Conservation (phyloP, 1,140 invertebrate species). For the Saxidomus purpurata region DNA sequence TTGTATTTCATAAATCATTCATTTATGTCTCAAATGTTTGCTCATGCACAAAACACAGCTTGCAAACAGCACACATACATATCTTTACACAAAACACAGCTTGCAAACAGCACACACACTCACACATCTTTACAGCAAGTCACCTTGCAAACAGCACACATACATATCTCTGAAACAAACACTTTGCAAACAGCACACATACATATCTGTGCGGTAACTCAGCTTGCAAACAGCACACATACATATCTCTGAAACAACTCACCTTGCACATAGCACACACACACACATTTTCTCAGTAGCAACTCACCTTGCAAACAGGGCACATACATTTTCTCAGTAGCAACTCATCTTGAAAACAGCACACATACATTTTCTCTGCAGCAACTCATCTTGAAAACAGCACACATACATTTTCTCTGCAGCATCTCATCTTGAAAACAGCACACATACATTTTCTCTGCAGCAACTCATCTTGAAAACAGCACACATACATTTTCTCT, state of each 20-base stretch:
- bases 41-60: too few relatives aligned
- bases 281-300: background rate
- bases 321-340: background rate
- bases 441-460: constrained; percentile 87
- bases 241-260: background rate
- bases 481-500: background rate
- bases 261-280: background rate
- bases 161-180: constrained; percentile 85
- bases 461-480: constrained; percentile 24
- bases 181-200: background rate
- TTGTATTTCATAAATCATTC: too few relatives aligned
- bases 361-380: too few relatives aligned
- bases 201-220: background rate
- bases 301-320: background rate
- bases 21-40: too few relatives aligned
- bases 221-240: background rate
- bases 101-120: too few relatives aligned
- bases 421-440: constrained; percentile 87
- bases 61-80: too few relatives aligned
- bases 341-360: too few relatives aligned
- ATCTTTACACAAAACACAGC: too few relatives aligned
- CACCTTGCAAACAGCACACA: constrained; percentile 88
- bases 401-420: too few relatives aligned
- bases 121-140: constrained; percentile 44
- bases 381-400: too few relatives aligned